Percentiles rank a stretch among this genome's conserved stretches.
Evolutionary conservation across 2,797 vertebrate species (phyloP).

Genomic region (Eulemur coronatus): DNA sequence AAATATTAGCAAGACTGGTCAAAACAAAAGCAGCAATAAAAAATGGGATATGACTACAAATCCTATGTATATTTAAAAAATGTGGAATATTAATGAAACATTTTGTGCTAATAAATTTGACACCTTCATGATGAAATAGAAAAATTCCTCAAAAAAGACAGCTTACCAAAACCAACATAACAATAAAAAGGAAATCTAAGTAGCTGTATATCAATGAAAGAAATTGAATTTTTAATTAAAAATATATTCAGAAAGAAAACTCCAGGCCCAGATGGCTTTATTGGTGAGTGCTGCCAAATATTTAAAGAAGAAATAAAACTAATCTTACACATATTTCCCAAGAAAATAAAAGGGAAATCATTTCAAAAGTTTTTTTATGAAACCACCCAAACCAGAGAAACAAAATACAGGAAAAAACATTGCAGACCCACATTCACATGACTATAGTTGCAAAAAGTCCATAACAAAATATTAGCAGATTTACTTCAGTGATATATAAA

Average conservation of each 20-base stretch:
- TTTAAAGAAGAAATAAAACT: neutral
- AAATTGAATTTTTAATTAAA: conserved; percentile 16
- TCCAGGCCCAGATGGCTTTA: neutral
- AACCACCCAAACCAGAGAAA: neutral
- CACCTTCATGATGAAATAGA: neutral
- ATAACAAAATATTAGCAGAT: neutral
- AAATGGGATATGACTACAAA: neutral
- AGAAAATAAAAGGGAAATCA: neutral
- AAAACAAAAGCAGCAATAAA: neutral
- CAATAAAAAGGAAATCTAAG: neutral
- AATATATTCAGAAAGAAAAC: neutral
- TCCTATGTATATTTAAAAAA: neutral
- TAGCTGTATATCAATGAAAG: neutral
- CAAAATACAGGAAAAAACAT: neutral
- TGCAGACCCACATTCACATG: neutral
- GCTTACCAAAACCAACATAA: neutral
- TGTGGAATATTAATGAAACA: neutral
- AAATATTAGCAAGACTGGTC: neutral
- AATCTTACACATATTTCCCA: neutral
- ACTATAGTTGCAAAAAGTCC: neutral
- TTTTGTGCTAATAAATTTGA: neutral
- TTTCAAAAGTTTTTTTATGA: neutral
- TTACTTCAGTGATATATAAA: neutral
- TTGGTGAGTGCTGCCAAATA: neutral
- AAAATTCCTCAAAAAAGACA: neutral